Conservation (phyloP, 2,113 vertebrate genomes). For the Uropsilus gracilis region DNA sequence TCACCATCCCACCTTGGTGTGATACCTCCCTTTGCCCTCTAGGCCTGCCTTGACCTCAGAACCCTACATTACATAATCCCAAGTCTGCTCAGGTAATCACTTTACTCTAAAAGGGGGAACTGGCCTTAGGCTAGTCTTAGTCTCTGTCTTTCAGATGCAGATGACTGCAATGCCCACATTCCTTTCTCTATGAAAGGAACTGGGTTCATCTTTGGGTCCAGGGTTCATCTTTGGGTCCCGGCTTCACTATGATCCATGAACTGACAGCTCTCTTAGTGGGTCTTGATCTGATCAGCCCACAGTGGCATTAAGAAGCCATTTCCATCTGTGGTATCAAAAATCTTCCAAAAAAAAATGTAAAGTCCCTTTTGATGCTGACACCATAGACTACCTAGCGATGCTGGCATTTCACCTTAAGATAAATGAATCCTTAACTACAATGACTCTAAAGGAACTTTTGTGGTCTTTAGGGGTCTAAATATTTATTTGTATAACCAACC, state of each 20-base stretch:
- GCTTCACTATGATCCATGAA: constrained; percentile 73
- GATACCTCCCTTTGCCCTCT: too few species aligned
- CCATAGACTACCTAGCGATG: not conserved
- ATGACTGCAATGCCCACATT: too few species aligned
- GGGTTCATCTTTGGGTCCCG: too few species aligned
- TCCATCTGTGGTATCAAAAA: not conserved
- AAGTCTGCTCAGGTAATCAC: too few species aligned
- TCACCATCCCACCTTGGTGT: too few species aligned
- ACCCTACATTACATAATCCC: too few species aligned
- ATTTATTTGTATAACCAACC: not conserved
- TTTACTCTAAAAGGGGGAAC: too few species aligned
- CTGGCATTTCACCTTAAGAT: constrained; percentile 39
- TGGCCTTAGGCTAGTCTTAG: too few species aligned
- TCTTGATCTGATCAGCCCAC: constrained; percentile 56
- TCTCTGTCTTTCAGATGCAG: too few species aligned
- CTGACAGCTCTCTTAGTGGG: constrained; percentile 71
- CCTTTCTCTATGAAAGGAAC: too few species aligned
- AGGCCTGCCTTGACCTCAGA: too few species aligned
- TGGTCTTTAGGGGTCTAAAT: constrained; percentile 66
- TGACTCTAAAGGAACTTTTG: constrained; percentile 50
- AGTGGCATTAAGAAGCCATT: not conserved
- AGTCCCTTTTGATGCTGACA: not conserved
- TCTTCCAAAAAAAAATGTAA: not conserved
- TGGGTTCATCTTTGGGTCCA: too few species aligned
- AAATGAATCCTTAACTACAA: constrained; percentile 30